A percentile compares a stretch with the other conserved stretches of the same genome.
These are phyloP conservation scores for Zaprionus gabonicus DNA, from an alignment of 1,140 invertebrate genomes.

Conservation along the genomic window DNA sequence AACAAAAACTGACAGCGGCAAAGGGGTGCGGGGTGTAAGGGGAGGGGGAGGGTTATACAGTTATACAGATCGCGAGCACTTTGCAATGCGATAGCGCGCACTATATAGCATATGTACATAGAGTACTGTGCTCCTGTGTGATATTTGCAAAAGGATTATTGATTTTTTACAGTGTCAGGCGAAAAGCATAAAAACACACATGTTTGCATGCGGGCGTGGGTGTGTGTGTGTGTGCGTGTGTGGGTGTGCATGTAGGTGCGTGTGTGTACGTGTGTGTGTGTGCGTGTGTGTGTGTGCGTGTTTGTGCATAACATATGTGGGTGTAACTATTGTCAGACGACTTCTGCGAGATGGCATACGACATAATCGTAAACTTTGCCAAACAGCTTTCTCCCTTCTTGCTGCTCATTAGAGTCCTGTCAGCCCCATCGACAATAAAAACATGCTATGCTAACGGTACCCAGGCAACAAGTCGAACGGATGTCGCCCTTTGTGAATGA, in stretches of 20 bases:
- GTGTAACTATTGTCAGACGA: slow-evolving; percentile 29
- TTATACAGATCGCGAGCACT: slow-evolving; percentile 45
- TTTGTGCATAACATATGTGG: not conserved
- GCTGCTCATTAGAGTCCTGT: slow-evolving; percentile 46
- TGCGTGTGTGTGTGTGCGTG: not conserved
- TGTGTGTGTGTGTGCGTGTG: not conserved
- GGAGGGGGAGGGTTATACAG: no score
- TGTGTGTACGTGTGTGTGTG: not conserved
- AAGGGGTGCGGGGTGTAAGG: not conserved
- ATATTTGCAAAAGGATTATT: slow-evolving; percentile 65
- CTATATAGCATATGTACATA: slow-evolving; percentile 47
- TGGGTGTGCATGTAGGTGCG: not conserved
- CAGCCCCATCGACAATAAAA: slow-evolving; percentile 38
- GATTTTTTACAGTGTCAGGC: slow-evolving; percentile 52
- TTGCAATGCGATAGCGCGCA: slow-evolving; percentile 54
- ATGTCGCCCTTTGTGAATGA: slow-evolving; percentile 26
- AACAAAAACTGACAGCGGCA: slow-evolving; percentile 3
- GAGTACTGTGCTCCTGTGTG: slow-evolving; percentile 13
- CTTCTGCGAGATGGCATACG: slow-evolving; percentile 11
- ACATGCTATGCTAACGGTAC: slow-evolving; percentile 3
- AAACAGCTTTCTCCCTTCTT: slow-evolving; percentile 25
- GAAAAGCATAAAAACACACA: slow-evolving; percentile 28
- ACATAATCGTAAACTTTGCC: slow-evolving; percentile 27
- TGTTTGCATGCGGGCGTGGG: not conserved
- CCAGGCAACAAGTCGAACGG: slow-evolving; percentile 36